A percentile compares a stretch with the other conserved stretches of the same genome.
Conservation (phyloP, 2,113 vertebrate species). For the Acinonyx jubatus region DNA sequence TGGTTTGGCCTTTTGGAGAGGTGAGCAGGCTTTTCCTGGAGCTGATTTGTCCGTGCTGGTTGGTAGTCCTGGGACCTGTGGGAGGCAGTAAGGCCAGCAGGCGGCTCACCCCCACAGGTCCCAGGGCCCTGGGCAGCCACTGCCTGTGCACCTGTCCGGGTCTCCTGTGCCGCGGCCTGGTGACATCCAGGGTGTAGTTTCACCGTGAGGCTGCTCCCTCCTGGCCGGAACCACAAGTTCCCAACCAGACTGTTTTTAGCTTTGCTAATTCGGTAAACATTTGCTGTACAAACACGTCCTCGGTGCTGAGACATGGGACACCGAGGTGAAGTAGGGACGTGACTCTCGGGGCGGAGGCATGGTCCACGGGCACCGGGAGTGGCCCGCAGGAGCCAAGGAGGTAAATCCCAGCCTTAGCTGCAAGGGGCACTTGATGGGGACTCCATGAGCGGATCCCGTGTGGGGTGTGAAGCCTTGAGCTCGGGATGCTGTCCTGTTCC, state of each 20-base stretch:
- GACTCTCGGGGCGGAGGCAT: accelerated
- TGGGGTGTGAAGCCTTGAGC: not conserved
- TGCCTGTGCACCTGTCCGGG: not conserved
- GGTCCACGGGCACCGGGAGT: not conserved
- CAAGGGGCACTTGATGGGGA: not conserved
- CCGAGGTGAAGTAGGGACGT: not conserved
- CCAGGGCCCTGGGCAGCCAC: no score
- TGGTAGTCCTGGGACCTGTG: not conserved
- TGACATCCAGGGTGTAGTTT: not conserved
- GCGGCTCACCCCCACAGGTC: not conserved
- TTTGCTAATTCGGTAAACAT: not conserved
- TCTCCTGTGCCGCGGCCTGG: not conserved
- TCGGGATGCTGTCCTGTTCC: not conserved
- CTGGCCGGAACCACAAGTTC: not conserved
- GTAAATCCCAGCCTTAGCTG: not conserved
- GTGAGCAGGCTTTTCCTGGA: not conserved
- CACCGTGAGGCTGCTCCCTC: not conserved
- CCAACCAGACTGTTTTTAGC: not conserved
- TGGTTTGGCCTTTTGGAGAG: not conserved
- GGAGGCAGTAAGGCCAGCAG: not conserved
- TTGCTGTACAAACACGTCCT: no score
- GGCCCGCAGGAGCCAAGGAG: not conserved
- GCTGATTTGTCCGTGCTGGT: not conserved
- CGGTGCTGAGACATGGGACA: not conserved
- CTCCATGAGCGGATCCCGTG: not conserved